Conservation (phyloP, 2,113 vertebrate genomes). For the Emberiza fucata region DNA sequence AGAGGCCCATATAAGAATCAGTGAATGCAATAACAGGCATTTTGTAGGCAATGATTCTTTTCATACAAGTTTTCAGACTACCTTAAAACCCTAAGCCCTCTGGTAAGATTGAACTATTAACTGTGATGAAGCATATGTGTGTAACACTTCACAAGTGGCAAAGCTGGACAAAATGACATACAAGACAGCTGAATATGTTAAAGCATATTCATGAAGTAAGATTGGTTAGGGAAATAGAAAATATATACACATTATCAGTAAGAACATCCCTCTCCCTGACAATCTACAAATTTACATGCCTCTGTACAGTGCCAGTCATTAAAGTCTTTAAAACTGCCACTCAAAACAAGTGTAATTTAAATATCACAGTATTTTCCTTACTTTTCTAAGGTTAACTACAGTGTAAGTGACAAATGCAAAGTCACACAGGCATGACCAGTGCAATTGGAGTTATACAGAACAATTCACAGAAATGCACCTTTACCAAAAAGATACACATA, state of each 20-base stretch:
- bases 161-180: constrained; percentile 43
- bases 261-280: not conserved
- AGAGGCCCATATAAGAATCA: not conserved
- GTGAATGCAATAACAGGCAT: not conserved
- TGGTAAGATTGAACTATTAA: not conserved
- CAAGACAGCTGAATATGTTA: constrained; percentile 42
- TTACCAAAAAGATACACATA: not conserved
- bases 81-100: constrained; percentile 24
- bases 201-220: constrained; percentile 35
- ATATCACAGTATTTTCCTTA: not conserved
- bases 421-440: not conserved
- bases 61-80: not conserved
- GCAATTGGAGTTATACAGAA: not conserved
- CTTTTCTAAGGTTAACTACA: constrained; percentile 4
- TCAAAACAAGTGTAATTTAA: constrained; percentile 1
- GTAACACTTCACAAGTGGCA: constrained; percentile 19
- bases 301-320: not conserved
- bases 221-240: constrained; percentile 31
- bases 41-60: not conserved
- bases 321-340: constrained; percentile 8
- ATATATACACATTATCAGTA: constrained; percentile 2
- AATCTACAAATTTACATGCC: constrained; percentile 6
- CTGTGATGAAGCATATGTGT: constrained; percentile 11
- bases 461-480: not conserved
- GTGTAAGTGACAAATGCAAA: not conserved